Evolutionary conservation across 1,140 invertebrate species (phyloP).

Genomic region (Philotrypesis tridentata): DNA sequence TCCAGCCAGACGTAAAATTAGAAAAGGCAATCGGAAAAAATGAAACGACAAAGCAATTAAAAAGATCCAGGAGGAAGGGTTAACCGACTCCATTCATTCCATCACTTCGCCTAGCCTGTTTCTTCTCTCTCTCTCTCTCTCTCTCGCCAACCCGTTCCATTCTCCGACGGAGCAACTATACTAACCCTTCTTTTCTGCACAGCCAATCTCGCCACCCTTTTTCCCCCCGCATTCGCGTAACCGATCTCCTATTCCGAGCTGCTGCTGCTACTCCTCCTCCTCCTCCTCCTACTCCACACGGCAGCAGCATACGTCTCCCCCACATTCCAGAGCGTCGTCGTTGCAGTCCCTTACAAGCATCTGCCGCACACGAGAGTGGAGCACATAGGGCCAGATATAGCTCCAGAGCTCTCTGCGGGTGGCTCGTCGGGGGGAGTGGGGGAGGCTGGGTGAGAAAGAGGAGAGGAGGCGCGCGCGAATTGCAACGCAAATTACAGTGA

Average conservation of each 20-base stretch:
- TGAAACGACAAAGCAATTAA: neutral
- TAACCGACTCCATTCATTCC: conserved; percentile 4
- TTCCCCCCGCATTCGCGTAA: neutral
- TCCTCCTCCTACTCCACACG: neutral
- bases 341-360: conserved; percentile 17
- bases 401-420: too few species aligned
- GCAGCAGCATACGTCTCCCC: neutral
- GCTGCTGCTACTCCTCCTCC: too few species aligned
- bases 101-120: neutral
- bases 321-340: conserved; percentile 20
- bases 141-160: neutral
- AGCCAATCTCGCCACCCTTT: neutral
- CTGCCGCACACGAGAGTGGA: neutral
- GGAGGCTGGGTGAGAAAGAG: conserved; percentile 20
- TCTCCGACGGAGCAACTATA: neutral
- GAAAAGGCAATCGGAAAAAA: neutral
- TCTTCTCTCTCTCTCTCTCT: neutral
- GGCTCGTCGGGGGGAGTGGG: neutral
- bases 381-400: neutral
- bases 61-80: neutral
- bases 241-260: neutral
- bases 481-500: conserved; percentile 58
- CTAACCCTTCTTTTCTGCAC: neutral
- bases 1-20: neutral
- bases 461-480: conserved; percentile 53